phyloP scores from a whole-genome alignment of 1,140 invertebrate genomes.

The Zaprionus kolodkinae region DNA sequence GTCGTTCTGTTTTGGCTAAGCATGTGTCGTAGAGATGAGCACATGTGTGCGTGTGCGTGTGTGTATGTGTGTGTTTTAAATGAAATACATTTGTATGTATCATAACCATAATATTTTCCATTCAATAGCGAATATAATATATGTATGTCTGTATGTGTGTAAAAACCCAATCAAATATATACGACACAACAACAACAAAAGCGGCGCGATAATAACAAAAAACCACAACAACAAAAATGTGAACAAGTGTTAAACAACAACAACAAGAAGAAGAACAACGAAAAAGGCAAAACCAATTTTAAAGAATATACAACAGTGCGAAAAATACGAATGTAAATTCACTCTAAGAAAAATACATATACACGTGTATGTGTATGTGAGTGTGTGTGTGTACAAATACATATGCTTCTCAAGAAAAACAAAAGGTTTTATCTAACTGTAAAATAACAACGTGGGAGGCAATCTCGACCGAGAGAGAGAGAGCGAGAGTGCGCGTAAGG shows the following conservation, averaged over 20 bases:
- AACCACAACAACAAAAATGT: slow-evolving; percentile 34
- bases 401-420: slow-evolving; percentile 12
- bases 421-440: slow-evolving; percentile 52
- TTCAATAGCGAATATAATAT: slow-evolving; percentile 37
- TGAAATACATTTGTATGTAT: slow-evolving; percentile 15
- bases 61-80: slow-evolving; percentile 12
- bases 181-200: slow-evolving; percentile 35
- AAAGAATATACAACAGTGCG: slow-evolving; percentile 43
- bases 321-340: slow-evolving; percentile 48
- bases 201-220: slow-evolving; percentile 58
- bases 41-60: slow-evolving; percentile 5
- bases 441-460: slow-evolving; percentile 66
- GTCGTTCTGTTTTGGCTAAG: slow-evolving; percentile 41
- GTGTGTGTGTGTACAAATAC: background rate
- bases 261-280: slow-evolving; percentile 45
- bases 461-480: background rate
- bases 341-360: slow-evolving; percentile 30
- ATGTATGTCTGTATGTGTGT: background rate
- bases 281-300: slow-evolving; percentile 36
- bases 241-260: slow-evolving; percentile 47
- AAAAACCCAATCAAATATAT: slow-evolving; percentile 45
- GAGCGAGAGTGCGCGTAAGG: slow-evolving; percentile 5
- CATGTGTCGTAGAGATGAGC: background rate
- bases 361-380: background rate
- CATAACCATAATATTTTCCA: slow-evolving; percentile 40